These are phyloP conservation scores for Siderastrea siderea DNA, from an alignment of 92 coral and sea anemone genomes.

Conservation along the genomic window DNA sequence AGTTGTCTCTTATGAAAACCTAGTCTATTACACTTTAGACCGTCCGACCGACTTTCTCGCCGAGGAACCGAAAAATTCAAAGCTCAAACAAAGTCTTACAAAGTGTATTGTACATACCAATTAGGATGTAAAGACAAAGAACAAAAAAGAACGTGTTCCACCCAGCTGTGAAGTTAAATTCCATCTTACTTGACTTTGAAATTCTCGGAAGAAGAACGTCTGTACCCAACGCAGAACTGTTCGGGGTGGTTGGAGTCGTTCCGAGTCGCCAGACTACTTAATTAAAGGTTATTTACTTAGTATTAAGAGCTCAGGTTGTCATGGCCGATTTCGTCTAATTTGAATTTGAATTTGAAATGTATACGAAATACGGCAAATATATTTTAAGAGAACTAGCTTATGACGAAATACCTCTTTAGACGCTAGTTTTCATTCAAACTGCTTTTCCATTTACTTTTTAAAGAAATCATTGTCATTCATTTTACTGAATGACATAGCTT, in stretches of 20 bases:
- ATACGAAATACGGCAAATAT: neutral
- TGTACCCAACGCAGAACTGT: neutral
- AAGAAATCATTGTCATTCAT: neutral
- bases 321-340: neutral
- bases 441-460: neutral
- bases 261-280: neutral
- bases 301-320: neutral
- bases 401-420: neutral
- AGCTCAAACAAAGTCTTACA: neutral
- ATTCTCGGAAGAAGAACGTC: neutral
- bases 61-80: neutral
- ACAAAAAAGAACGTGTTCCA: slow-evolving; percentile 5
- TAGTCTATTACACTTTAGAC: neutral
- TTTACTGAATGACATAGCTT: neutral
- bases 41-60: neutral
- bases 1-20: neutral
- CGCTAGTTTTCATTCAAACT: too few species aligned
- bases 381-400: too few species aligned
- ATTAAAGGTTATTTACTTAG: slow-evolving; percentile 5
- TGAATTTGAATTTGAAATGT: neutral
- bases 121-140: slow-evolving; percentile 26
- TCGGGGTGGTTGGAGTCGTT: neutral
- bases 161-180: neutral
- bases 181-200: neutral
- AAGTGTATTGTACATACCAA: slow-evolving; percentile 24